phyloP scores from a whole-genome alignment of 2,797 vertebrate genomes.

The Gymnoscopelus braueri region DNA sequence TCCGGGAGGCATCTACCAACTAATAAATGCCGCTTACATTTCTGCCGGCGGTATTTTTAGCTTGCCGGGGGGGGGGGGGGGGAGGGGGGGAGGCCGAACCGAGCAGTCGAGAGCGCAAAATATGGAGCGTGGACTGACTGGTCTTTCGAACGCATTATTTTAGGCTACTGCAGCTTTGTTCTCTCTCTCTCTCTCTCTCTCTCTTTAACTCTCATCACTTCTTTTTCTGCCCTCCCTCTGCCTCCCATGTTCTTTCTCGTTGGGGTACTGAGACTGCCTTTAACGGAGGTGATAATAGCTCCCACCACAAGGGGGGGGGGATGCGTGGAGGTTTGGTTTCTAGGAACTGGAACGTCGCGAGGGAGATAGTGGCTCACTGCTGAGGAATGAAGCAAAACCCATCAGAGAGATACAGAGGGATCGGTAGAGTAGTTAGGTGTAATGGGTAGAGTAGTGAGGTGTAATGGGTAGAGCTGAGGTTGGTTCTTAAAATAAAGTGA shows the following conservation, averaged over 20 bases:
- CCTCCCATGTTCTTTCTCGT: slow-evolving; percentile 1
- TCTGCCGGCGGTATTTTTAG: slow-evolving; percentile 80
- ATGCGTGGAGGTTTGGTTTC: background rate
- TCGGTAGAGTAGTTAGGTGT: too few species aligned
- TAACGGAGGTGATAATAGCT: background rate
- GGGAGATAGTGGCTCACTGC: background rate
- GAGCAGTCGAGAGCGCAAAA: slow-evolving; percentile 58
- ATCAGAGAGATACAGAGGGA: background rate
- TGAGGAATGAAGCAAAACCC: background rate
- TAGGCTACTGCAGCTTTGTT: slow-evolving; percentile 45
- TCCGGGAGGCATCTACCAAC: slow-evolving; percentile 66
- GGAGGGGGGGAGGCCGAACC: slow-evolving; percentile 9
- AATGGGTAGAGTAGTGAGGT: too few species aligned
- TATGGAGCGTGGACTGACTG: slow-evolving; percentile 49
- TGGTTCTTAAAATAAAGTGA: too few species aligned
- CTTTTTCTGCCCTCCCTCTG: background rate
- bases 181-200: slow-evolving; percentile 14
- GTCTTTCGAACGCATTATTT: slow-evolving; percentile 66
- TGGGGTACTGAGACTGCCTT: slow-evolving; percentile 39
- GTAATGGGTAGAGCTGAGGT: too few species aligned
- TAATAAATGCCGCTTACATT: slow-evolving; percentile 78
- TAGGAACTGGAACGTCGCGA: background rate
- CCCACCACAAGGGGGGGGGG: background rate
- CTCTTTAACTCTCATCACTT: slow-evolving; percentile 18
- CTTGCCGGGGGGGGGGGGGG: slow-evolving; percentile 4